These are phyloP conservation scores for Temnothorax nylanderi DNA, from an alignment of 1,140 invertebrate species.

Conservation along the genomic window DNA sequence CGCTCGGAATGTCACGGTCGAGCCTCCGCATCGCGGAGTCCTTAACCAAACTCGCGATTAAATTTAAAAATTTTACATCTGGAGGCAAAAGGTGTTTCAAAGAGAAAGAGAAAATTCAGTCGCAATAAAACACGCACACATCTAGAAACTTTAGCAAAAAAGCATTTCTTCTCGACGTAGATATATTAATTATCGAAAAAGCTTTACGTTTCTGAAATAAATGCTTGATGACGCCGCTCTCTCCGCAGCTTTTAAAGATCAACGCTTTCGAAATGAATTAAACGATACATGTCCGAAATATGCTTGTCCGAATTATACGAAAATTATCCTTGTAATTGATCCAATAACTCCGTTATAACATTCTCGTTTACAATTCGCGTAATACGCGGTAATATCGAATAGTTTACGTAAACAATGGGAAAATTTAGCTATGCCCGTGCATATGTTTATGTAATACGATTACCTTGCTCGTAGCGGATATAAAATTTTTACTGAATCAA, in stretches of 20 bases:
- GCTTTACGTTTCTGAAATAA: not conserved
- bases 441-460: constrained; percentile 56
- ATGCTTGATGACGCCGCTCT: not conserved
- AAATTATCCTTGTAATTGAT: constrained; percentile 50
- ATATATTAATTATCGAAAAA: too few relatives aligned
- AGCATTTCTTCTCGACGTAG: not conserved
- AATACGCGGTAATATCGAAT: constrained; percentile 41
- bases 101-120: not conserved
- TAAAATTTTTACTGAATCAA: constrained; percentile 55
- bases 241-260: not conserved
- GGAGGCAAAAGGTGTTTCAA: not conserved
- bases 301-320: constrained; percentile 11
- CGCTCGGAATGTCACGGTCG: constrained; percentile 23
- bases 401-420: constrained; percentile 51
- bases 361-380: constrained; percentile 51
- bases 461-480: constrained; percentile 24
- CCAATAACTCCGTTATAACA: constrained; percentile 43
- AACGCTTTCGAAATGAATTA: not conserved
- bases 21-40: constrained; percentile 3
- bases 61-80: constrained; percentile 2
- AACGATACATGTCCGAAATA: not conserved
- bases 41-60: not conserved
- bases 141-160: not conserved
- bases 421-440: constrained; percentile 40
- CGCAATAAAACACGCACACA: not conserved